phyloP scores from a whole-genome alignment of 2,888 invertebrate species.

The Heteropelma amictum region DNA sequence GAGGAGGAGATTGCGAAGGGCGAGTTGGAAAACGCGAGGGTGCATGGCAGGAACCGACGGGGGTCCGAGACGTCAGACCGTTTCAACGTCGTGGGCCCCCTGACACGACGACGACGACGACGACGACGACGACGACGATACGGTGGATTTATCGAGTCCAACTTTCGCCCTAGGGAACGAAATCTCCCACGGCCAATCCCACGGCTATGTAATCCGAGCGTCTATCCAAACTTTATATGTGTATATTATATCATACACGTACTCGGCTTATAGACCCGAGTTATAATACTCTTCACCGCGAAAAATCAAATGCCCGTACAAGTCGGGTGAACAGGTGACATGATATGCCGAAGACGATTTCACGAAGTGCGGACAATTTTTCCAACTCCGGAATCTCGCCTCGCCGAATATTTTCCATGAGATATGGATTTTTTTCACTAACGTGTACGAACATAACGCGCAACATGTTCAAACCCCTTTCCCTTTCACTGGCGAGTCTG shows the following conservation, averaged over 20 bases:
- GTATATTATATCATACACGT: not conserved
- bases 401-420: too few relatives aligned
- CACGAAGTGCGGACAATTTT: not conserved
- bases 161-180: conserved; percentile 66
- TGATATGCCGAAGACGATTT: too few relatives aligned
- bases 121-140: conserved; percentile 23
- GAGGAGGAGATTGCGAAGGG: conserved; percentile 21
- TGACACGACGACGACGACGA: conserved; percentile 65
- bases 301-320: conserved; percentile 15
- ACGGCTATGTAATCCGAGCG: conserved; percentile 52
- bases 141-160: conserved; percentile 36
- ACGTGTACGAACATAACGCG: too few relatives aligned
- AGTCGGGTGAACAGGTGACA: not conserved
- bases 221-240: conserved; percentile 6
- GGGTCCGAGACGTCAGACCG: conserved; percentile 72
- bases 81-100: conserved; percentile 71
- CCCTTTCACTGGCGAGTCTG: too few relatives aligned
- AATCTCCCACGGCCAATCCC: conserved; percentile 71
- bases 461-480: too few relatives aligned
- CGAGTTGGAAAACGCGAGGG: conserved; percentile 17
- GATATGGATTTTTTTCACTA: too few relatives aligned
- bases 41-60: conserved; percentile 43
- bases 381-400: not conserved
- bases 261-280: too few relatives aligned
- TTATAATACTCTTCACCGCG: not conserved